phyloP scores from a whole-genome alignment of 2,888 invertebrate species.

The Ditula angustiorana region DNA sequence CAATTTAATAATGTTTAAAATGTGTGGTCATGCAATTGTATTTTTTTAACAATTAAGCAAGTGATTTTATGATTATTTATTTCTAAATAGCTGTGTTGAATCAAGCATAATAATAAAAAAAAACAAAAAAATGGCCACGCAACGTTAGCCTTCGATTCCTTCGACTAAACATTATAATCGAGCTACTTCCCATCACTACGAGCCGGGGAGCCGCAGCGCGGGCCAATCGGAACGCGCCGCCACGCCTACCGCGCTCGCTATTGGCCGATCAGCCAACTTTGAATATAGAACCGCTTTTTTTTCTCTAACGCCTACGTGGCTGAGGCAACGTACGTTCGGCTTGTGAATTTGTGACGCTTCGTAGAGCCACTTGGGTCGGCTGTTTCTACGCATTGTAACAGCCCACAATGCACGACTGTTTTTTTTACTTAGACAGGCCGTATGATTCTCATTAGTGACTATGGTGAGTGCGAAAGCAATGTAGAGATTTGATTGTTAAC shows the following conservation, averaged over 20 bases:
- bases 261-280: conserved; percentile 78
- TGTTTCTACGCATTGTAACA: not conserved
- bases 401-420: not conserved
- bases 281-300: conserved; percentile 82
- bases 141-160: conserved; percentile 10
- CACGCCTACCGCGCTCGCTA: conserved; percentile 79
- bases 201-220: conserved; percentile 53
- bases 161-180: conserved; percentile 71
- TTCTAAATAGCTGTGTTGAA: not conserved
- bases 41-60: not conserved
- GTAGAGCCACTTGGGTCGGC: not conserved
- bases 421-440: too few species aligned
- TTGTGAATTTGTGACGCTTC: conserved; percentile 1
- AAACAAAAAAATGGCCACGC: conserved; percentile 44
- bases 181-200: conserved; percentile 57
- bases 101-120: not conserved
- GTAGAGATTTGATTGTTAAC: too few species aligned
- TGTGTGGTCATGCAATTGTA: not conserved
- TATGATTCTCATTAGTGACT: too few species aligned
- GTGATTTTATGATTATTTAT: not conserved
- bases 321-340: conserved; percentile 44
- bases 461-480: too few species aligned
- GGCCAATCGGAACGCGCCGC: conserved; percentile 71
- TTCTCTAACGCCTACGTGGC: conserved; percentile 81
- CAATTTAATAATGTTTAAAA: too few species aligned